Percentiles rank a stretch among this genome's conserved stretches.
These are phyloP conservation scores for Ferrisia virgata DNA, from an alignment of 2,888 invertebrate species.

Conservation along the genomic window DNA sequence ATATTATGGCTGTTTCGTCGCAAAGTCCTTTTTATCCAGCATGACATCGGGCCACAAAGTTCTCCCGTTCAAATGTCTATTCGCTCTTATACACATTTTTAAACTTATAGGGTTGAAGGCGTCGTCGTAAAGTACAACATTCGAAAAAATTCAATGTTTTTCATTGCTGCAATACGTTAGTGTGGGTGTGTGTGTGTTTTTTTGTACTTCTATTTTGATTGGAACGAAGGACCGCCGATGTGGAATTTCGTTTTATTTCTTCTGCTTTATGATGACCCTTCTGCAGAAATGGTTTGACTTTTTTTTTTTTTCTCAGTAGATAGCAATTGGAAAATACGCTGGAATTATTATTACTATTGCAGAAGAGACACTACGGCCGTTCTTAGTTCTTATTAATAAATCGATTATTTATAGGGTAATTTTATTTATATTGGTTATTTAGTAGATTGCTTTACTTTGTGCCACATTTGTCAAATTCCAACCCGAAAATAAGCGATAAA, in stretches of 20 bases:
- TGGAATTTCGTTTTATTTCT: neutral
- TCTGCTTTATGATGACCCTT: conserved; percentile 11
- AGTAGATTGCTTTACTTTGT: neutral
- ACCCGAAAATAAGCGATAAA: conserved; percentile 5
- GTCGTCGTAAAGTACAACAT: conserved; percentile 20
- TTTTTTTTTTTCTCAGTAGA: neutral
- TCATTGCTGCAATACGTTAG: neutral
- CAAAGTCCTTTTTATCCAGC: conserved; percentile 37
- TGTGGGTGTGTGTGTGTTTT: neutral
- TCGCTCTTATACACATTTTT: conserved; percentile 20
- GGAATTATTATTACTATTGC: neutral
- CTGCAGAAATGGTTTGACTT: conserved; percentile 2
- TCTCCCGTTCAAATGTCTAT: neutral
- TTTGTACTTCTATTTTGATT: neutral
- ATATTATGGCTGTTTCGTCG: conserved; percentile 34
- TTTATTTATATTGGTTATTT: neutral
- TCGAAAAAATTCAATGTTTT: conserved; percentile 12
- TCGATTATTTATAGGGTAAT: conserved; percentile 11
- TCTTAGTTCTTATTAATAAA: conserved; percentile 13
- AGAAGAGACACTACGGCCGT: neutral
- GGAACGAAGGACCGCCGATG: neutral
- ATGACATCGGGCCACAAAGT: conserved; percentile 20
- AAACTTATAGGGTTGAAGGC: conserved; percentile 16
- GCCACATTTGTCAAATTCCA: neutral
- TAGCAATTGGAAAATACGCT: neutral